Base-by-base conservation (phyloP, 2,888 invertebrate genomes). In the Philereme transversata region DNA sequence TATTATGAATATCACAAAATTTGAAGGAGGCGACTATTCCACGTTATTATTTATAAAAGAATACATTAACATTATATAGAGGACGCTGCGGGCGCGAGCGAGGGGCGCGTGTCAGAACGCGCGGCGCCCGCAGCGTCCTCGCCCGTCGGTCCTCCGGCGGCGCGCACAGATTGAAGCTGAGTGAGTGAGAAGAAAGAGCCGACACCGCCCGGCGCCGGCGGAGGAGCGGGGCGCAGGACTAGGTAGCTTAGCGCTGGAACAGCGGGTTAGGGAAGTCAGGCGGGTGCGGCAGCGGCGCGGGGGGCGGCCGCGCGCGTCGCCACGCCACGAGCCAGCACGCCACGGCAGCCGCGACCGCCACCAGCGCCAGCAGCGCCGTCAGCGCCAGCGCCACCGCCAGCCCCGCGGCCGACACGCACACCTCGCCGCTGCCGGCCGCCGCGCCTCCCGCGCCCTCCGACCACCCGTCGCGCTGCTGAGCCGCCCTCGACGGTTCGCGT, bases 271-370 rank as follows among this genome's bases (percentile, higher is more conserved):
- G 98, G 93, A 98, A 98, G 92, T 98, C 98, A 69, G 98, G 97
- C 72, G 98, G 98, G 93, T 98, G 98, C 71, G 98, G 98, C 77
- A 98, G 93, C 50, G 98, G 98, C 45, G 98, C 98, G 68, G 97
- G 95, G 54, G 96, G 95, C 78, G 97, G 97, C 55, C 97, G 97
- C 80, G 97, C 95, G 75, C 97, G 95, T 72, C 98, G 93, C 92
- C 98, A 98, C 74, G 98, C 98, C 95, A 98, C 97, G 70, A 98
- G 94, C 98, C 98, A 98, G 88, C 98, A 98, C 66, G 97, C 98
- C 61, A 98, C 98, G 60, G 98, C 98, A 53, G 98, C 97, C 36
- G 98, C 98, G 60, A 98, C 98, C 60, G 98, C 98, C 62, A 98
- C 98, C 68, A 98, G 93, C 61, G 98, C 98, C 79, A 98, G 90